phyloP scores from a whole-genome alignment of 64 coral and sea anemone genomes.

The Pachyseris speciosa region DNA sequence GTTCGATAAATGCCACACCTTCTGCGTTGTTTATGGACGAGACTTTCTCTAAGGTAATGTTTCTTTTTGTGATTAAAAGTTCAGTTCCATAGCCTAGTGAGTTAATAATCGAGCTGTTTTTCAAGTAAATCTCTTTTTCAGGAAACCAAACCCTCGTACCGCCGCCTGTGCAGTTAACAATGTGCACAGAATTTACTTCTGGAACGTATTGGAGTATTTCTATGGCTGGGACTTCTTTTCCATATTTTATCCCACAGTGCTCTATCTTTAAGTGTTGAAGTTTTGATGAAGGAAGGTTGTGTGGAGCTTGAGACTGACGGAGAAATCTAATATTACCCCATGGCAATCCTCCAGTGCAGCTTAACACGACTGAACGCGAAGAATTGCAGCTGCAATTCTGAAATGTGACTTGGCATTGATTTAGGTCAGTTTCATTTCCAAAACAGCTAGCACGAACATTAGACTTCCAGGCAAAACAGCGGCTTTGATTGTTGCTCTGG shows the following conservation, averaged over 20 bases:
- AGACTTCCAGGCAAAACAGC: background rate
- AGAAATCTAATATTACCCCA: conserved; percentile 85
- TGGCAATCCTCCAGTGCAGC: conserved; percentile 37
- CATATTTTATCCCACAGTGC: conserved; percentile 67
- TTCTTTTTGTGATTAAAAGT: background rate
- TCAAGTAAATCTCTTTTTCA: background rate
- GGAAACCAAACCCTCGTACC: conserved; percentile 24
- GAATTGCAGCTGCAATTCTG: background rate
- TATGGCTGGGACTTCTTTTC: conserved; percentile 51
- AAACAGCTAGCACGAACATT: background rate
- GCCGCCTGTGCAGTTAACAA: conserved; percentile 63
- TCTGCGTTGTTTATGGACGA: background rate
- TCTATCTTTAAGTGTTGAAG: conserved; percentile 49
- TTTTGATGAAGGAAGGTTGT: background rate
- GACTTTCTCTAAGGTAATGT: background rate
- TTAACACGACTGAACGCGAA: background rate
- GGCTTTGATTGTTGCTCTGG: background rate
- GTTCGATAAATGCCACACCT: background rate
- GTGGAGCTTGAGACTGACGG: background rate
- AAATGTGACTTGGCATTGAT: conserved; percentile 31
- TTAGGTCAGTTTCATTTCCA: conserved; percentile 66
- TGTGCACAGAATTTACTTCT: conserved; percentile 36
- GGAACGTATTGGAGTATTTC: conserved; percentile 53
- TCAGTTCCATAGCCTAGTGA: background rate
- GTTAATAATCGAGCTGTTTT: background rate